Evolutionary conservation across 2,797 vertebrate species (phyloP).

Genomic region (Trachurus trachurus): DNA sequence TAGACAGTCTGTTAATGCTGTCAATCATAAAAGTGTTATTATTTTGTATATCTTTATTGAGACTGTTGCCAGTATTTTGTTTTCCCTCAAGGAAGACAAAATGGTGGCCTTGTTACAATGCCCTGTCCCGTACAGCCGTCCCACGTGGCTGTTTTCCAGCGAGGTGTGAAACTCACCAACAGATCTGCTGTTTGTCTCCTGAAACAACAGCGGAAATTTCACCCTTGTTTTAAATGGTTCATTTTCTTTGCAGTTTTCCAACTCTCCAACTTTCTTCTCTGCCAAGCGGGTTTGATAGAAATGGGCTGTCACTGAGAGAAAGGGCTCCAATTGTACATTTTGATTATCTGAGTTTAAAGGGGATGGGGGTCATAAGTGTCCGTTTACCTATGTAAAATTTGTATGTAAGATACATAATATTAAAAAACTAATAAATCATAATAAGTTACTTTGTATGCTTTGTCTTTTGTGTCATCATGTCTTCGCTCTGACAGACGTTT

Average conservation of each 20-base stretch:
- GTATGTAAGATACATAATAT: conserved; percentile 83
- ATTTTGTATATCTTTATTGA: conserved; percentile 71
- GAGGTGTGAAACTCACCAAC: conserved; percentile 40
- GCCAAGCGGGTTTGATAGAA: conserved; percentile 46
- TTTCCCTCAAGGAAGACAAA: conserved; percentile 34
- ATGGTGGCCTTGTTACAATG: conserved; percentile 23
- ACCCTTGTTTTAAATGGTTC: conserved; percentile 39
- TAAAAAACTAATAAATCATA: conserved; percentile 79
- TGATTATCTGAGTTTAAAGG: conserved; percentile 37
- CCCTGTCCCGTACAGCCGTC: conserved; percentile 35
- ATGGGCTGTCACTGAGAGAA: conserved; percentile 52
- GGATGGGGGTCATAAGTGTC: conserved; percentile 61
- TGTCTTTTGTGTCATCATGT: conserved; percentile 26
- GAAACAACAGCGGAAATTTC: conserved; percentile 30
- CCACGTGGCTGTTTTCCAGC: conserved; percentile 18
- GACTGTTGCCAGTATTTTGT: conserved; percentile 40
- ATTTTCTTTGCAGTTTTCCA: conserved; percentile 36
- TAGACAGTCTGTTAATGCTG: conserved; percentile 68
- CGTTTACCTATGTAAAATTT: conserved; percentile 85
- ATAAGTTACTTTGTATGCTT: conserved; percentile 42
- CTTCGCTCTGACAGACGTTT: background rate
- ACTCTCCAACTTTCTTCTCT: conserved; percentile 50
- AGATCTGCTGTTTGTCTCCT: conserved; percentile 19
- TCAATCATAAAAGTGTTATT: conserved; percentile 67
- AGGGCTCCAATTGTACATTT: conserved; percentile 69